Evolutionary conservation across 1,140 invertebrate species (phyloP), one percentile per base, ranked within the genome.

Genomic region (Hyposmocoma kahamanoa): DNA sequence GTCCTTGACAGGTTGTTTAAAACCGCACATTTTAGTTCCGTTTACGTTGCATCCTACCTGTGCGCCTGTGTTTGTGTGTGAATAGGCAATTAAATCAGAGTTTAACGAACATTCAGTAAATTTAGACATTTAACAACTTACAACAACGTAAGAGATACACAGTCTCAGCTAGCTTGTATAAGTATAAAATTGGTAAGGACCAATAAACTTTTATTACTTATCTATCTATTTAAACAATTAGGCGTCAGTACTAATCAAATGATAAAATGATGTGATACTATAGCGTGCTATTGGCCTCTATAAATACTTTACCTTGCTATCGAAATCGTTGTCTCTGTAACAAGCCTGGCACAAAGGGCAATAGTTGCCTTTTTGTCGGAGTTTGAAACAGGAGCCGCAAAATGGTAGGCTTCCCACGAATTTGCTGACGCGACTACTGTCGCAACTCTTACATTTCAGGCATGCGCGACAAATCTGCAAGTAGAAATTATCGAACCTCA

Each of bases 241-340:
- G 21, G 1, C 17, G 2, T 43, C 11, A 22, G 18, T 1, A 18
- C 1, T 1, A 9, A 10, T 18, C 2, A 39, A 3, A n/a, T n/a
- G n/a, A 39, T 10, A 39, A 39, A 18, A 0, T 2, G 21, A 11
- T n/a, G 24, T 18, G 32, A n/a, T n/a, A n/a, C n/a, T n/a, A n/a
- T n/a, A n/a, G n/a, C n/a, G n/a, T n/a, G n/a, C n/a, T n/a, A n/a
- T n/a, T n/a, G n/a, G n/a, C n/a, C n/a, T n/a, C n/a, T n/a, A n/a
- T n/a, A n/a, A n/a, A 24, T 20, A 39, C 39, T 38, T 43, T 87
- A 94, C 93, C 89, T 96, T 96, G 42, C 94, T 92, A 68, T 96
- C 94, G 85, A 93, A 97, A 77, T 97, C 96, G 76, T 97, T 95
- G 86, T 97, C 95, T 58, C 96, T 92, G 84, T 97, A 97, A 80